Conservation (phyloP, 2,113 vertebrate genomes). For the Sylvia atricapilla region DNA sequence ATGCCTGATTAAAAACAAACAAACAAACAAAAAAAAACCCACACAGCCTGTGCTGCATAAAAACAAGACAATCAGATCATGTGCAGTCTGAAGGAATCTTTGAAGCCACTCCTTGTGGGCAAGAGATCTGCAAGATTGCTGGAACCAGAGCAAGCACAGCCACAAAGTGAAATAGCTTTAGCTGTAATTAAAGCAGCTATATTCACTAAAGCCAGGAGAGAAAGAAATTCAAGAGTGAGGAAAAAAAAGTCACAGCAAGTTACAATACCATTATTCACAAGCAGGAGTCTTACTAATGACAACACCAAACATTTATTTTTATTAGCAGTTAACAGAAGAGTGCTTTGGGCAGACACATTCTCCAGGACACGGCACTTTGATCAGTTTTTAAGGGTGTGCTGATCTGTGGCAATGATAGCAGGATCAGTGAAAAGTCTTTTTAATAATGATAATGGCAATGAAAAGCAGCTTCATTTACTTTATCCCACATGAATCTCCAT, state of each 20-base stretch:
- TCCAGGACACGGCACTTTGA: background rate
- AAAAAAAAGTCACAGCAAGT: background rate
- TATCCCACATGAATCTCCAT: slow-evolving; percentile 16
- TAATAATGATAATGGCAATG: background rate
- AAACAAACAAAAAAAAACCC: too few species aligned
- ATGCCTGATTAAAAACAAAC: background rate
- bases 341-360: background rate
- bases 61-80: background rate
- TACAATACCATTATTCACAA: background rate
- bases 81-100: background rate
- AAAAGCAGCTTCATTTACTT: slow-evolving; percentile 21
- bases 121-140: background rate
- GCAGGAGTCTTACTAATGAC: background rate
- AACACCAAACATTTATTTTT: background rate
- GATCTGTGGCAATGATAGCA: background rate
- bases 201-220: background rate
- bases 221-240: background rate
- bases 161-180: background rate
- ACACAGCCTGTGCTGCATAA: background rate
- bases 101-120: background rate
- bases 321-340: background rate
- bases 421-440: background rate
- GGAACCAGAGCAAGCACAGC: background rate
- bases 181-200: background rate
- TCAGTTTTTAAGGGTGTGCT: background rate